Percentiles rank a stretch among this genome's conserved stretches.
phyloP scores from a whole-genome alignment of 2,797 vertebrate genomes.

The Pangasius djambal region DNA sequence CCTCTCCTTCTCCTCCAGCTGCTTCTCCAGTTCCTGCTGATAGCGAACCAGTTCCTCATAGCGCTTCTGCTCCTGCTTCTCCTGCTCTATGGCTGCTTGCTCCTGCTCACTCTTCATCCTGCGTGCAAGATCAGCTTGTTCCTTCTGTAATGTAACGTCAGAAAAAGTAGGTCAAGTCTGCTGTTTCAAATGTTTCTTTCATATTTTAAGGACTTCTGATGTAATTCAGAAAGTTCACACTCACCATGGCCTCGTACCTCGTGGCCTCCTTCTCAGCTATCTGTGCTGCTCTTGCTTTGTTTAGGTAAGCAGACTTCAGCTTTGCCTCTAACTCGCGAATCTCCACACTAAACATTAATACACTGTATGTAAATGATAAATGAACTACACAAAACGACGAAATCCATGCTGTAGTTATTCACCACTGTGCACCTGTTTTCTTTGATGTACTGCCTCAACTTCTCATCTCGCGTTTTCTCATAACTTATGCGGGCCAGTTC shows the following conservation, averaged over 20 bases:
- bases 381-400: neutral
- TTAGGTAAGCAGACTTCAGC: conserved; percentile 86
- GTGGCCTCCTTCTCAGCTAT: conserved; percentile 85
- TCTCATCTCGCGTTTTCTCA: conserved; percentile 82
- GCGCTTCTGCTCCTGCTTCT: conserved; percentile 70
- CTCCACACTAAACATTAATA: conserved; percentile 76
- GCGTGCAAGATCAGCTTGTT: conserved; percentile 76
- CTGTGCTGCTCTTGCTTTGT: conserved; percentile 87
- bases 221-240: conserved; percentile 42
- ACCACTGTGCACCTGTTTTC: conserved; percentile 84
- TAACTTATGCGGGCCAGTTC: conserved; percentile 80
- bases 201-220: neutral
- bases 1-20: conserved; percentile 84
- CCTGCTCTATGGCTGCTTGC: conserved; percentile 70
- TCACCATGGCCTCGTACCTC: conserved; percentile 84
- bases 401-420: neutral
- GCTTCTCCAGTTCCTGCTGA: conserved; percentile 81
- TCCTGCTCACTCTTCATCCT: conserved; percentile 79
- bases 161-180: neutral
- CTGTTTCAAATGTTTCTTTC: neutral
- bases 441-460: conserved; percentile 85
- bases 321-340: conserved; percentile 88
- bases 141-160: conserved; percentile 71
- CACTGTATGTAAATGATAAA: neutral
- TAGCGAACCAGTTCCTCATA: conserved; percentile 75